These are phyloP conservation scores for Streblospio benedicti DNA, from an alignment of 1,140 invertebrate species.

Conservation along the genomic window DNA sequence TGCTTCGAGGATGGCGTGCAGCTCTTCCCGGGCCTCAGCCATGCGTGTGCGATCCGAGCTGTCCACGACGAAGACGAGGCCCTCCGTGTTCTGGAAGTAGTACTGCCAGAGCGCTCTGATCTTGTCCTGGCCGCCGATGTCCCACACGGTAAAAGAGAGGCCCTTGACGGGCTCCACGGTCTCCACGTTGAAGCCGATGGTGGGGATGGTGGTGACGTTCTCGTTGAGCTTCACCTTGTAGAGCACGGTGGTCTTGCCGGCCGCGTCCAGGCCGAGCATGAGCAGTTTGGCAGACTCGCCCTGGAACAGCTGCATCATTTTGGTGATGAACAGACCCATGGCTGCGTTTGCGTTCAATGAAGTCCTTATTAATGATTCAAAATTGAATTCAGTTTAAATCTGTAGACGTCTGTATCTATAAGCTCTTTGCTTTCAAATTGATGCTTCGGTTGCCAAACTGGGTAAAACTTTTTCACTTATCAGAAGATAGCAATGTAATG, in stretches of 20 bases:
- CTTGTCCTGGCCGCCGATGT: conserved; percentile 49
- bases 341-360: too few relatives aligned
- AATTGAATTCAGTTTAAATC: too few relatives aligned
- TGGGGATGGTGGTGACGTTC: conserved; percentile 41
- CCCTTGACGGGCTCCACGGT: conserved; percentile 39
- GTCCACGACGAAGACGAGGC: conserved; percentile 24
- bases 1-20: conserved; percentile 12
- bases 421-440: too few relatives aligned
- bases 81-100: conserved; percentile 47
- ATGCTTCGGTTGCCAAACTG: too few relatives aligned
- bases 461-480: too few relatives aligned
- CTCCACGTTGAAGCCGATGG: conserved; percentile 43
- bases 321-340: too few relatives aligned
- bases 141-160: conserved; percentile 49
- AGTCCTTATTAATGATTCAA: too few relatives aligned
- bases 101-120: conserved; percentile 45
- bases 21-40: conserved; percentile 16
- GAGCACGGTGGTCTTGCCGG: conserved; percentile 72
- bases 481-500: too few relatives aligned
- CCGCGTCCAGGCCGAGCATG: too few relatives aligned
- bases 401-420: too few relatives aligned
- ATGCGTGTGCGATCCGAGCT: conserved; percentile 23
- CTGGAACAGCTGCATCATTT: too few relatives aligned
- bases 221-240: conserved; percentile 96
- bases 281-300: too few relatives aligned